These are phyloP conservation scores for Trogon surrucura DNA, from an alignment of 2,113 vertebrate genomes.

Conservation along the genomic window DNA sequence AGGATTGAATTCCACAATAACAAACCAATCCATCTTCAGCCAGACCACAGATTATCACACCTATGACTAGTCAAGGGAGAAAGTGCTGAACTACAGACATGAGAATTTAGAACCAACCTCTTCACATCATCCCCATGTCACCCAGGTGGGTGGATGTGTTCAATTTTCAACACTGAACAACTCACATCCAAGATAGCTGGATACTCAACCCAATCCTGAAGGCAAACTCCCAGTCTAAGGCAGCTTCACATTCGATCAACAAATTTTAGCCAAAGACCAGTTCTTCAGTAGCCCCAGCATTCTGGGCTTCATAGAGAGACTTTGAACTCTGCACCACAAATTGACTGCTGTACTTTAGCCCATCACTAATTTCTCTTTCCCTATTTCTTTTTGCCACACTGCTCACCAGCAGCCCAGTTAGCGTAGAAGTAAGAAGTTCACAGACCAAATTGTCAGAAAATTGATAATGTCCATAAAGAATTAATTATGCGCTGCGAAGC, in stretches of 20 bases:
- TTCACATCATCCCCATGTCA: accelerated
- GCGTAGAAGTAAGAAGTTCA: background rate
- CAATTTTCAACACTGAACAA: background rate
- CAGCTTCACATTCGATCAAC: background rate
- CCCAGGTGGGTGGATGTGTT: background rate
- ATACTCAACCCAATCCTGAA: background rate
- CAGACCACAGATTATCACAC: background rate
- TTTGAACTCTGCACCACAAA: background rate
- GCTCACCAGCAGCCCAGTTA: background rate
- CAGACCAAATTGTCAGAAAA: constrained; percentile 7
- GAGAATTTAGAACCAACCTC: background rate
- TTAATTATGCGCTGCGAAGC: constrained; percentile 31
- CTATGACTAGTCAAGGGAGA: background rate
- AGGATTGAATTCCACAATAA: background rate
- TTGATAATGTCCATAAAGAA: background rate
- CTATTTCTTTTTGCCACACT: background rate
- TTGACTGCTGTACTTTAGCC: background rate
- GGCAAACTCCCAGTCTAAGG: background rate
- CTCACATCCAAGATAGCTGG: background rate
- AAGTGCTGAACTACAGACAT: background rate
- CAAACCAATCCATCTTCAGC: background rate
- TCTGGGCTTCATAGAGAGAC: background rate
- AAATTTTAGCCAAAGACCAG: background rate
- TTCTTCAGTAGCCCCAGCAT: background rate
- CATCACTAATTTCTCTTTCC: background rate